Base-by-base conservation (phyloP, 2,888 invertebrate species). In the Metalampra italica region DNA sequence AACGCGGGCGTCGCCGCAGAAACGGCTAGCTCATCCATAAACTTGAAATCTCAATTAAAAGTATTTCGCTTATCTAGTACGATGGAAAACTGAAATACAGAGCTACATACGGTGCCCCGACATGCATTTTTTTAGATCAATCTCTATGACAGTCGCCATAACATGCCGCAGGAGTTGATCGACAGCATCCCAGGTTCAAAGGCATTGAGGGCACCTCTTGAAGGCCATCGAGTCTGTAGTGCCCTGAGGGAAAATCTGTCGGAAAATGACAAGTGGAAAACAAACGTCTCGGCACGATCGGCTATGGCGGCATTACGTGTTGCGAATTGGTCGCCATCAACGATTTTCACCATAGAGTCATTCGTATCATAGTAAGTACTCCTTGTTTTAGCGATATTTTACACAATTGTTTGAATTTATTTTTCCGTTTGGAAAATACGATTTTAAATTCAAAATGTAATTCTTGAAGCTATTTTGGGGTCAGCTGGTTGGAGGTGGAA, bases 211-310 rank as follows among this genome's bases (percentile, higher is more conserved):
- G 29, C 13, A 58, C 50, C 58, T 32, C 56, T 66, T 46, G 55
- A 70, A 68, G 51, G 49, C 58, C 63, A 61, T 71, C 70, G 57
- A 63, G 52, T 38, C 54, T 60, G 53, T 45, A 62, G 59, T 50
- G 54, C 61, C 66, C 62, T 75, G 62, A 48, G 60, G 63, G 64
- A 75, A 55, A 62, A 76, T 75, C 78, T 73, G 75, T 70, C 55
- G 74, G 82, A 75, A 81, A 80, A 76, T 73, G 70, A 77, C 71
- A 67, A 76, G 70, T 74, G 80, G 78, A 78, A 81, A 82, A 81
- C 81, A 83, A 78, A 78, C 71, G 63, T 40, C 64, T 68, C 60
- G 63, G 62, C 59, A 58, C 65, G 61, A 60, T 41, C 13, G 39
- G 45, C 13, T 0, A n/a, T 7, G 4, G 36, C 14, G n/a, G 4